Percentiles rank a stretch among this genome's conserved stretches.
Conservation (phyloP, 2,888 invertebrate species). For the Andrena flavipes region DNA sequence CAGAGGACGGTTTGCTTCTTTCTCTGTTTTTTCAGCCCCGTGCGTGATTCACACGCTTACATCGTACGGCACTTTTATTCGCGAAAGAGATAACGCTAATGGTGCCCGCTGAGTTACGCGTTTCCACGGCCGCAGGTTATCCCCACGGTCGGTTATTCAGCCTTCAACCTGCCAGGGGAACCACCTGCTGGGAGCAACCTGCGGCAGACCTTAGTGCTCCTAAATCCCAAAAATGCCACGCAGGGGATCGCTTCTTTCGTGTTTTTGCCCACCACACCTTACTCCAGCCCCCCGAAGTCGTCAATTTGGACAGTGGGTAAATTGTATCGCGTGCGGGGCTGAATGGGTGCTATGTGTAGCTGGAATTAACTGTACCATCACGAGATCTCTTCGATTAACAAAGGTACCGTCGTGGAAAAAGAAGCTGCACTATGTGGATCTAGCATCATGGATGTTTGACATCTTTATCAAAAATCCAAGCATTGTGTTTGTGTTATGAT, state of each 20-base stretch:
- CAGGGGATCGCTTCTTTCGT: slow-evolving; percentile 30
- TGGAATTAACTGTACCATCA: neutral
- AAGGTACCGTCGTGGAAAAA: neutral
- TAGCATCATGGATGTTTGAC: neutral
- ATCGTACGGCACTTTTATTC: slow-evolving; percentile 64
- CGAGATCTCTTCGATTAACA: neutral
- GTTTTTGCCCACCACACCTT: slow-evolving; percentile 25
- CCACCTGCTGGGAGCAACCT: slow-evolving; percentile 78
- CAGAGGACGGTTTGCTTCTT: slow-evolving; percentile 5
- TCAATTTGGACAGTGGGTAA: neutral
- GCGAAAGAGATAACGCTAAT: slow-evolving; percentile 78
- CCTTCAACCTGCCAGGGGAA: slow-evolving; percentile 69
- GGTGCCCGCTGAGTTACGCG: slow-evolving; percentile 81
- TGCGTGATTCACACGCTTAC: slow-evolving; percentile 72
- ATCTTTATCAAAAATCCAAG: neutral
- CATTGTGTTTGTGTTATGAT: neutral
- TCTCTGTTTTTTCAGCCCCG: slow-evolving; percentile 27
- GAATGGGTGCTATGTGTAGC: neutral
- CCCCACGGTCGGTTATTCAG: slow-evolving; percentile 65
- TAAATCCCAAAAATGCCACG: slow-evolving; percentile 69
- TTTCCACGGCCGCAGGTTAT: slow-evolving; percentile 68
- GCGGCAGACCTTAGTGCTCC: slow-evolving; percentile 50
- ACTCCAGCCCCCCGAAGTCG: slow-evolving; percentile 1
- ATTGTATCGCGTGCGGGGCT: neutral
- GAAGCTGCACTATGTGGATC: neutral